These are phyloP conservation scores for Cecropterus lyciades DNA, from an alignment of 1,140 invertebrate species.

Conservation along the genomic window DNA sequence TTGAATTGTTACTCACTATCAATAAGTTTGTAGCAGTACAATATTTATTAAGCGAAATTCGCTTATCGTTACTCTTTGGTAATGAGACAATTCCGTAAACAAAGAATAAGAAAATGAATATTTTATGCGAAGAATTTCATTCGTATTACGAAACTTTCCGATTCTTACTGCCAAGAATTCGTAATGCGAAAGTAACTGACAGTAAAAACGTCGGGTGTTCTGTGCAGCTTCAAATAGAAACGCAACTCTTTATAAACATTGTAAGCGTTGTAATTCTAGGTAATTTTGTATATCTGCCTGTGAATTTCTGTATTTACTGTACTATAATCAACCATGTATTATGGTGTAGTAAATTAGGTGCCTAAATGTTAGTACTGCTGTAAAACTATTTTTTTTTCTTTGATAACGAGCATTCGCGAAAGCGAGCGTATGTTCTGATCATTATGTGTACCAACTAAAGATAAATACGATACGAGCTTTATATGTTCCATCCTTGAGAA, in stretches of 20 bases:
- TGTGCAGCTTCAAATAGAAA: conserved; percentile 21
- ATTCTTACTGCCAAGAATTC: conserved; percentile 12
- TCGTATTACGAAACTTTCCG: conserved; percentile 1
- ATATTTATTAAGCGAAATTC: too few species aligned
- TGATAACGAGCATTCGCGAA: too few species aligned
- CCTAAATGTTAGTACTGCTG: background rate
- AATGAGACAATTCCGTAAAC: background rate
- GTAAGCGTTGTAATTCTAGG: conserved; percentile 20
- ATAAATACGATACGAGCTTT: too few species aligned
- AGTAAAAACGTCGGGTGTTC: conserved; percentile 20
- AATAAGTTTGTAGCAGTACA: too few species aligned
- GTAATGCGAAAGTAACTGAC: conserved; percentile 15
- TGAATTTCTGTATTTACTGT: conserved; percentile 19
- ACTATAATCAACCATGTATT: conserved; percentile 7
- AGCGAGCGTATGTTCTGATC: too few species aligned
- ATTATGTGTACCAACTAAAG: too few species aligned
- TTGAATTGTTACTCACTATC: too few species aligned
- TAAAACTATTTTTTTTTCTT: too few species aligned
- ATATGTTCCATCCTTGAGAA: too few species aligned
- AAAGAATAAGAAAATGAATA: background rate
- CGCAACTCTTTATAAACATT: conserved; percentile 2
- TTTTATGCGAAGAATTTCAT: background rate
- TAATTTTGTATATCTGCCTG: conserved; percentile 23
- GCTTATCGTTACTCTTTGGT: too few species aligned
- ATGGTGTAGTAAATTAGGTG: conserved; percentile 14